Base-by-base conservation (phyloP, 2,797 vertebrate species). In the Notamacropus eugenii region DNA sequence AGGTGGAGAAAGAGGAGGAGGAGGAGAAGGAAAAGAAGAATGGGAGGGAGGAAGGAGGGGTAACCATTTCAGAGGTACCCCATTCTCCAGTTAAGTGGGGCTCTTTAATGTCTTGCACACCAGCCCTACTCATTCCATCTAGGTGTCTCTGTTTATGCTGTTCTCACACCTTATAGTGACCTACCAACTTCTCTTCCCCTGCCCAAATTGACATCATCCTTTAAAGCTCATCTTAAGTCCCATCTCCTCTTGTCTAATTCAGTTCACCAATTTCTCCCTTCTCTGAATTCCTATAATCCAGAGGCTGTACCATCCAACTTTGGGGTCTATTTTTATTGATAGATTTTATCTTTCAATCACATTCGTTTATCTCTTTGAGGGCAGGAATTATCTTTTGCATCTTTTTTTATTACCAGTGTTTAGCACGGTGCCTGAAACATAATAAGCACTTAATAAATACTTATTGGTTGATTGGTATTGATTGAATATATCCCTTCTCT, bases 261-360 rank as follows among this genome's bases (percentile, higher is more conserved):
- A 93, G 31, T 14, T 46, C 0, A 5, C 52, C 54, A 0, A 29
- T 29, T 58, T 58, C 57, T 94, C 90, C 90, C 62, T 34, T 91
- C 92, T 56, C 54, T 22, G 54, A 93, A 67, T 55, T 34, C 29
- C 50, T 1, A 5, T 54, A 24, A 57, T 9, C 34, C 91, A 93
- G 11, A 52, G 90, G 55, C 93, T 90, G 31, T 57, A 55, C 3
- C 59, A 62, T 62, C 31, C 59, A 13, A 34, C 59, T 62, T 16
- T 34, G 59, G 59, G 5, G 16, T 34, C 31, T 62, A 59, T 90
- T 54, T 95, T 90, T 92, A 59, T 67, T 62, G 93, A 40, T 93
- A 90, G 95, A 29, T 87, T 96, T 95, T 87, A 55, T 57, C 54
- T 90, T 56, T 1, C 9, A 46, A 54, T 54, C 52, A 56, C 92